Conservation (phyloP, 2,113 vertebrate genomes). For the Paramormyrops kingsleyae region DNA sequence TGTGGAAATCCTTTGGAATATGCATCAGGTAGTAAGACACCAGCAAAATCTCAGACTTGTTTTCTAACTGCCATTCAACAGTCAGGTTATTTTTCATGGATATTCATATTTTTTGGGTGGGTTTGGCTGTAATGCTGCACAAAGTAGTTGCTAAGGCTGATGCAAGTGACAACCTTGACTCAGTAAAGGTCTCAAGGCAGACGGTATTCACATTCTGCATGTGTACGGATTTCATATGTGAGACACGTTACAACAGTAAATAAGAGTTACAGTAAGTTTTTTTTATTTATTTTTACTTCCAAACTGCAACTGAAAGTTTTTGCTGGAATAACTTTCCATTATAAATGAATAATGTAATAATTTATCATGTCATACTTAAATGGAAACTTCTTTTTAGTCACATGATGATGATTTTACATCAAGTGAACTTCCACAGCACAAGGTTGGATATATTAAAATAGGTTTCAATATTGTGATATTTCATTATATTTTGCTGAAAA, state of each 20-base stretch:
- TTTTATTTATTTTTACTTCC: no score
- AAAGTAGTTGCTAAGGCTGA: no score
- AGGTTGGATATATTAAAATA: background rate
- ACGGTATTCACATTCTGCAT: background rate
- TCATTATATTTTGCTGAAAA: background rate
- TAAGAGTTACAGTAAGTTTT: no score
- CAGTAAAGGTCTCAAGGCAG: no score
- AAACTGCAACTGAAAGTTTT: no score
- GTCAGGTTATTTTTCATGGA: background rate
- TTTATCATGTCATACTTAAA: background rate
- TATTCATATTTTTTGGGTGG: background rate
- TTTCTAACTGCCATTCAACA: background rate
- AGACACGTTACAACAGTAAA: no score
- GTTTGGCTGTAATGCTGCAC: background rate
- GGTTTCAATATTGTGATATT: background rate
- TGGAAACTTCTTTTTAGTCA: background rate
- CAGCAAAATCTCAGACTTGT: background rate
- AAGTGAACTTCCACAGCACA: background rate
- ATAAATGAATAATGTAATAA: no score
- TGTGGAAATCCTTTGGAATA: background rate
- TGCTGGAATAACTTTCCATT: no score
- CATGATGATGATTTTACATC: background rate
- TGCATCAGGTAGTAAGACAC: background rate
- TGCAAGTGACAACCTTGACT: no score
- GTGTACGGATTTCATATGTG: no score